Percentiles rank a stretch among this genome's conserved stretches.
phyloP scores from a whole-genome alignment of 2,113 vertebrate genomes.

The Motacilla alba region DNA sequence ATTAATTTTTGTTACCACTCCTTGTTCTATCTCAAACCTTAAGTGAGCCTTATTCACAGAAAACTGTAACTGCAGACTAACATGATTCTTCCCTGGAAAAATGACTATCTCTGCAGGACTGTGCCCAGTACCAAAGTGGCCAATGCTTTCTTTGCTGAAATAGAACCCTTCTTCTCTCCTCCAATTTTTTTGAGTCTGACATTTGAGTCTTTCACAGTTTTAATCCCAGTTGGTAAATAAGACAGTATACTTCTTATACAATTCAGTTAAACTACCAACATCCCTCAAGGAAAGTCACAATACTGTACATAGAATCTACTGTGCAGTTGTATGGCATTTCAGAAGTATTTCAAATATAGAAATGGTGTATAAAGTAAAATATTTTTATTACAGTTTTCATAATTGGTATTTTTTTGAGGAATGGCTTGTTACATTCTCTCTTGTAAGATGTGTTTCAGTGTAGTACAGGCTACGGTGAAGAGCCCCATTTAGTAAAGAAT shows the following conservation, averaged over 20 bases:
- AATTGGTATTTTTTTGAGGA: not conserved
- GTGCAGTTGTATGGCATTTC: not conserved
- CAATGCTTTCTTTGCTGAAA: not conserved
- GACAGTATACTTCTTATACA: not conserved
- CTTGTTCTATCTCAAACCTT: not conserved
- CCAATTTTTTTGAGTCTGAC: not conserved
- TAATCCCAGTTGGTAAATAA: not conserved
- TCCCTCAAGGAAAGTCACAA: not conserved
- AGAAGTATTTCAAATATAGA: not conserved
- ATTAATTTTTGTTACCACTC: not conserved
- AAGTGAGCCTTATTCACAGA: not conserved
- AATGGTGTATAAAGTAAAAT: not conserved
- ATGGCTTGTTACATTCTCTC: not conserved
- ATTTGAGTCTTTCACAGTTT: not conserved
- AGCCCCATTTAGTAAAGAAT: not conserved
- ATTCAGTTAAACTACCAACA: not conserved
- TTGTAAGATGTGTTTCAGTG: rapidly evolving
- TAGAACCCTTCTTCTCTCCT: not conserved
- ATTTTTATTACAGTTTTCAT: not conserved
- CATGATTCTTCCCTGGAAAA: not conserved
- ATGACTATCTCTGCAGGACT: not conserved
- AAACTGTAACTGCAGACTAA: not conserved
- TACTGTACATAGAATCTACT: not conserved
- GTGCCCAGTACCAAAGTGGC: not conserved
- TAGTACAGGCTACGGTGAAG: not conserved